Evolutionary conservation across 1,140 invertebrate genomes (phyloP).

Genomic region (Tetramorium alpestre): DNA sequence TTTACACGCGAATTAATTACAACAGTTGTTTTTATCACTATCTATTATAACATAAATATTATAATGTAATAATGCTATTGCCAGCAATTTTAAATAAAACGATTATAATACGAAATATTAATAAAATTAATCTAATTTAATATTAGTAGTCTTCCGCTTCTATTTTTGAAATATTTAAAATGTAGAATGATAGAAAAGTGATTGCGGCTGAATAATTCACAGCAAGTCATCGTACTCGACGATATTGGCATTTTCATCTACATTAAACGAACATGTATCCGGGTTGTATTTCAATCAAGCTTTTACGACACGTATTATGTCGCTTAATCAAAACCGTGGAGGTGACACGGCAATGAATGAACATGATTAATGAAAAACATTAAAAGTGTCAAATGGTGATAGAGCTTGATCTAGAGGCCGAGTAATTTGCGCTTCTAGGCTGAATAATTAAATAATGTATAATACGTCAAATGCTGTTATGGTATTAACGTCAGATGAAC

Average conservation of each 20-base stretch:
- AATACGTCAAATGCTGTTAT: conserved; percentile 21
- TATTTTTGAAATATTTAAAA: background rate
- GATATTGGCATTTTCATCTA: conserved; percentile 34
- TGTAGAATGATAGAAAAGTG: background rate
- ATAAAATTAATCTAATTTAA: conserved; percentile 7
- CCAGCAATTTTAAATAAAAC: background rate
- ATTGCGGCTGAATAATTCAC: background rate
- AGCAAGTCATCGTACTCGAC: background rate
- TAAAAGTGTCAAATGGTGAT: conserved; percentile 21
- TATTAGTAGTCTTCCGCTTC: background rate
- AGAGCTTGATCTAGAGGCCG: background rate
- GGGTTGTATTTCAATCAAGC: conserved; percentile 38
- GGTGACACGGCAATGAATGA: conserved; percentile 16
- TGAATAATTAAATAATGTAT: conserved; percentile 28
- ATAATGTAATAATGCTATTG: background rate
- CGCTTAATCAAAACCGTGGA: conserved; percentile 38
- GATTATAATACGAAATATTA: background rate
- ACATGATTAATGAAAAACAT: conserved; percentile 51
- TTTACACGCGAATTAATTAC: background rate
- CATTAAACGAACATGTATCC: background rate
- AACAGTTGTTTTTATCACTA: background rate
- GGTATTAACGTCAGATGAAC: conserved; percentile 18
- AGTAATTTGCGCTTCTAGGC: background rate
- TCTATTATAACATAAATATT: background rate
- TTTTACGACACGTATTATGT: conserved; percentile 33